phyloP scores from a whole-genome alignment of 2,113 vertebrate genomes.

The Crotalus helleri region DNA sequence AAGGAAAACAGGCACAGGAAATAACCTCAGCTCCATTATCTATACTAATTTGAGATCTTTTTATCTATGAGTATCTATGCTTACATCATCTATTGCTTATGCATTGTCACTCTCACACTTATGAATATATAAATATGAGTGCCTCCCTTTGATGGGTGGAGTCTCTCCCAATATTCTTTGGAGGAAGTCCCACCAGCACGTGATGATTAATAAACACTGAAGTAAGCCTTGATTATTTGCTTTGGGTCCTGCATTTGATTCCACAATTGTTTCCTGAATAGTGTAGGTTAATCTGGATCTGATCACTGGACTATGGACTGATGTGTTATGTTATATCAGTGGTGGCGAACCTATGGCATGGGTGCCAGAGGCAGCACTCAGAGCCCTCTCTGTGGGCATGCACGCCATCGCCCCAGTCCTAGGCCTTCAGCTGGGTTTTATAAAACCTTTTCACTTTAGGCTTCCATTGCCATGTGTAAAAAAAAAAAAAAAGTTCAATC shows the following conservation, averaged over 20 bases:
- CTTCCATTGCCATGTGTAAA: too few relatives aligned
- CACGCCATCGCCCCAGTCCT: too few relatives aligned
- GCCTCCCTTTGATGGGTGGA: background rate
- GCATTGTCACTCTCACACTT: background rate
- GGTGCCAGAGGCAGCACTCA: too few relatives aligned
- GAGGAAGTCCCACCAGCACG: background rate
- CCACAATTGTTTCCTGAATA: background rate
- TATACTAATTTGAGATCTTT: background rate
- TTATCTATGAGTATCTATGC: background rate
- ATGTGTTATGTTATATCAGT: background rate
- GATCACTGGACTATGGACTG: background rate
- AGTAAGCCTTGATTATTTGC: background rate
- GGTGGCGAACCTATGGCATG: too few relatives aligned
- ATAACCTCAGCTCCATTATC: background rate
- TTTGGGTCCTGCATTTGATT: background rate
- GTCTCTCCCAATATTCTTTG: background rate
- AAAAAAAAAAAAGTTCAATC: too few relatives aligned
- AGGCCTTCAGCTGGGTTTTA: too few relatives aligned
- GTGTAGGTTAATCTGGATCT: background rate
- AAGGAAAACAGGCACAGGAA: background rate
- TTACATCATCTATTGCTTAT: background rate
- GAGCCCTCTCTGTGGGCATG: too few relatives aligned
- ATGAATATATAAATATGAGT: background rate
- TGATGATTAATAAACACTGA: background rate
- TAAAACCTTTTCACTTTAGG: too few relatives aligned